Percentiles rank a stretch among this genome's conserved stretches.
Conservation (phyloP, 1,140 invertebrate species). For the Micrasema minimum region DNA sequence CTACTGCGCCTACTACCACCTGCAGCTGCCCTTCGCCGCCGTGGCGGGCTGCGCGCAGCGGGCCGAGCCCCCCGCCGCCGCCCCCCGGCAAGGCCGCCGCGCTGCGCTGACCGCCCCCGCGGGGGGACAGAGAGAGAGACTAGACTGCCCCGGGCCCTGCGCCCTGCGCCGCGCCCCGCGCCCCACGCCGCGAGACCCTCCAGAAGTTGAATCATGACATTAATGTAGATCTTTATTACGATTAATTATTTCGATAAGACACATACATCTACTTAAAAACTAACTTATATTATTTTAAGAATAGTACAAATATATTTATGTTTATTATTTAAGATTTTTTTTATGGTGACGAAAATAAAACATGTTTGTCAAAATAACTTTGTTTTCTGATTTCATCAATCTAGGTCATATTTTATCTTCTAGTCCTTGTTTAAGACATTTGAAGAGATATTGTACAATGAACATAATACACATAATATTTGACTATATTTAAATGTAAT, state of each 20-base stretch:
- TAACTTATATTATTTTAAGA: constrained; percentile 33
- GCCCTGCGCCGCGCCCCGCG: too few species aligned
- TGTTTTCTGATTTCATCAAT: neutral
- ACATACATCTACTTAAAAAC: constrained; percentile 39
- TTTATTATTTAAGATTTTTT: constrained; percentile 23
- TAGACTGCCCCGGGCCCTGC: constrained; percentile 40
- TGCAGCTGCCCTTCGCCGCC: constrained; percentile 76
- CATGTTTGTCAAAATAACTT: neutral
- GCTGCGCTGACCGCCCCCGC: constrained; percentile 57
- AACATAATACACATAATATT: too few species aligned
- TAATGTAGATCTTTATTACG: constrained; percentile 43
- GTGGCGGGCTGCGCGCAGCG: constrained; percentile 65
- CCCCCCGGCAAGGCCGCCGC: constrained; percentile 58
- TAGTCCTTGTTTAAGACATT: neutral
- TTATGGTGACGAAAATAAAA: constrained; percentile 23
- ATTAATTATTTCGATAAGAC: constrained; percentile 23
- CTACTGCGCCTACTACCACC: constrained; percentile 84
- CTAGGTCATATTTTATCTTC: constrained; percentile 29
- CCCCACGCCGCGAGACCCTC: neutral
- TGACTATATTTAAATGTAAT: too few species aligned
- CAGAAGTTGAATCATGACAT: constrained; percentile 27
- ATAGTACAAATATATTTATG: constrained; percentile 29
- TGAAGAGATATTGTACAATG: neutral
- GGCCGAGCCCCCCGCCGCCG: constrained; percentile 60
- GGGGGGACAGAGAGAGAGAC: constrained; percentile 54